Base-by-base conservation (phyloP, 2,797 vertebrate species). In the Furcifer pardalis region DNA sequence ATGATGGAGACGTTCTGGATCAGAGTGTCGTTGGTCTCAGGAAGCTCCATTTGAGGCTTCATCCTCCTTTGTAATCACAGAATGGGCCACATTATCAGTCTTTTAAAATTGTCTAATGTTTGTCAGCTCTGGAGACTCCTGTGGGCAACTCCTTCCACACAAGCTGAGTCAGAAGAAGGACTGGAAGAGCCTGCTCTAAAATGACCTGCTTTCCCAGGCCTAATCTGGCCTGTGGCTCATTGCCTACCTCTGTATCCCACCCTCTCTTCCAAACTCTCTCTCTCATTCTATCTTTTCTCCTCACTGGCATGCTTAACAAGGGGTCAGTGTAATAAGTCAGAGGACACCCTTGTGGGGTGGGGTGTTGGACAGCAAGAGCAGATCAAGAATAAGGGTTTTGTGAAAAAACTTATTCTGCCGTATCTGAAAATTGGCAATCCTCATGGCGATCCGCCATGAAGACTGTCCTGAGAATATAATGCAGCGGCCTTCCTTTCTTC, bases 121-220 rank as follows among this genome's bases (percentile, higher is more conserved):
- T 46, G 46, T 1, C 87, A 78, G 17, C 74, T 46, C 19, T 35
- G 86, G 59, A 81, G n/a, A 79, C 83, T 91, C 72, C 88, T 89
- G 9, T 21, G 73, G 89, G 90, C 91, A 79, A 71, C 0, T 37
- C 32, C 84, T 91, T 87, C 84, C 86, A n/a, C 91, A 91, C 77
- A 2, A 1, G 85, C 89, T 94, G 93, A 94, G 82, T 94, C 92
- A 94, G 0, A 1, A 56, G 13, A 56, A 72, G 79, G 92, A 91
- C 86, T 87, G 63, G 94, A 72, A 87, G 84, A 94, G 90, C 94
- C 0, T 40, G 93, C 91, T 89, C 89, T 1, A n/a, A 19, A 0
- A 0, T 92, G 92, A 94, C 86, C 91, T 92, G 91, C 74, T 86
- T 93, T 93, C 90, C 91, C 92, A 93, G 71, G 85, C 79, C 66